Evolutionary conservation across 30 jellyfish, hydroid and myxozoan genomes (phyloP), one percentile per base, ranked within the genome.

Genomic region (Catostylus mosaicus): DNA sequence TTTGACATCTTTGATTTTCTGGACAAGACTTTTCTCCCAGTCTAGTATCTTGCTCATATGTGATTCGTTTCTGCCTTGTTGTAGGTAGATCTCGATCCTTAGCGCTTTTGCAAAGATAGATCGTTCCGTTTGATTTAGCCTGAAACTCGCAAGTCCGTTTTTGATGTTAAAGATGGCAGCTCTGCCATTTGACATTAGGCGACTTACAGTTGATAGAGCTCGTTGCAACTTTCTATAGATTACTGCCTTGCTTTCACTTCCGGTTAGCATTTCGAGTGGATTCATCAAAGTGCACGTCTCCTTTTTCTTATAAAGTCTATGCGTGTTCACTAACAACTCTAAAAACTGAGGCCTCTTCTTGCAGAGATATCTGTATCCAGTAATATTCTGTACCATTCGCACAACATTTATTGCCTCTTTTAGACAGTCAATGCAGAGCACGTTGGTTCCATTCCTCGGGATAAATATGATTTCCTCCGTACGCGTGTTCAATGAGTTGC

Each of bases 121-220:
- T 1, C 64, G 8, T 16, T 52, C 31, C 33, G 29, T 63, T 32
- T 30, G 24, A 43, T 77, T 48, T 22, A 57, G 2, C 0, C 30
- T 32, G 77, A 80, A 80, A 18, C 75, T 61, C 6, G 82, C 84
- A n/a, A 80, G 52, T 24, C 90, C 90, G 52, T 59, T 46, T 1
- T 80, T 46, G 30, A 85, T 9, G 33, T 85, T 85, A 69, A 57
- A 85, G 30, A 85, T 47, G 1, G 89, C 88, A 0, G 95, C 88
- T 50, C 95, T 65, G 12, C 95, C 95, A 63, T 85, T 85, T 16
- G 95, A 85, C 95, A 85, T 85, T 8, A 85, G 66, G 12, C 36
- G 50, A 23, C 77, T 65, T 32, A 82, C 57, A 0, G 73, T 31
- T 8, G 47, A 38, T 24, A 59, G 14, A 19, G 95, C 88, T 3